Conservation (phyloP, 2,797 vertebrate genomes). For the Chromobotia macracanthus region DNA sequence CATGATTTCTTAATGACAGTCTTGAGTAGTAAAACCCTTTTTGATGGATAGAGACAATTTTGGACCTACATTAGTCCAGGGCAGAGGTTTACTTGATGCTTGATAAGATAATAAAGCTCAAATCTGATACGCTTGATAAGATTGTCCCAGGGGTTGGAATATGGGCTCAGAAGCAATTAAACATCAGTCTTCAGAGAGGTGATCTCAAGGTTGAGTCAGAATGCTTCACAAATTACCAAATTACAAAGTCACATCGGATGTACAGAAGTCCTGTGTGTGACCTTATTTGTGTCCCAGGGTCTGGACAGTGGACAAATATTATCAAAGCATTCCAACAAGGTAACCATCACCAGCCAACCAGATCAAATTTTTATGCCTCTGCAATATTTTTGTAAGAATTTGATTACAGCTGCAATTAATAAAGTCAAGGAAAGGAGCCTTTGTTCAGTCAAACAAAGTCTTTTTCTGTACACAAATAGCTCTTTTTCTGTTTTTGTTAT, state of each 20-base stretch:
- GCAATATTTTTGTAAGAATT: neutral
- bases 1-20: neutral
- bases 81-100: too few relatives aligned
- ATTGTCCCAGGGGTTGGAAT: too few relatives aligned
- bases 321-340: slow-evolving; percentile 34
- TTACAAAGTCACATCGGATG: neutral
- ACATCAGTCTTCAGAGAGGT: neutral
- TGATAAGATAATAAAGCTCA: neutral
- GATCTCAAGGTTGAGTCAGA: slow-evolving; percentile 15
- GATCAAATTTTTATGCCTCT: neutral
- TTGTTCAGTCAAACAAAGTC: neutral
- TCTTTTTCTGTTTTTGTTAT: neutral
- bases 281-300: neutral
- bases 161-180: neutral
- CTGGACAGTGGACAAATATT: slow-evolving; percentile 7
- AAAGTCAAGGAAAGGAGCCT: neutral
- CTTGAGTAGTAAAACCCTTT: neutral
- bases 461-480: neutral
- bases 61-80: neutral
- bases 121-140: neutral
- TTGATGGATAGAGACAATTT: neutral
- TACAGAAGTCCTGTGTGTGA: neutral
- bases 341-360: neutral
- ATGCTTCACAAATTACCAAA: neutral
- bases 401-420: neutral